Percentiles rank a stretch among this genome's conserved stretches.
These are phyloP conservation scores for Apotomis turbidana DNA, from an alignment of 2,888 invertebrate species.

Conservation along the genomic window DNA sequence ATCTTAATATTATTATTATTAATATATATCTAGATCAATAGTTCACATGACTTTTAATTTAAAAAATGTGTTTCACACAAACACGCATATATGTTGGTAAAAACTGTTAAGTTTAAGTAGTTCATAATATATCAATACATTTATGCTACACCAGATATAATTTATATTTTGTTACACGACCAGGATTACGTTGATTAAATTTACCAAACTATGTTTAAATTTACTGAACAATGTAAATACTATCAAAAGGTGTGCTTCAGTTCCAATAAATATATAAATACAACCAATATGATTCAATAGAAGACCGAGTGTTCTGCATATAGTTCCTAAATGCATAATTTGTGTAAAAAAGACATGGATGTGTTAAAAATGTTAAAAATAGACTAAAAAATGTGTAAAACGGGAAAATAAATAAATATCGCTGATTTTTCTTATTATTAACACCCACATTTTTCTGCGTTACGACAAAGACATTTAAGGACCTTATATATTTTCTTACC, in stretches of 20 bases:
- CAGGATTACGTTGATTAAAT: background rate
- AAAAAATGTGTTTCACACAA: slow-evolving; percentile 21
- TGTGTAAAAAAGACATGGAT: background rate
- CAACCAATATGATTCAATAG: background rate
- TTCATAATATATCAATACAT: slow-evolving; percentile 14
- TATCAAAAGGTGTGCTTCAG: slow-evolving; percentile 26
- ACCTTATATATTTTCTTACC: background rate
- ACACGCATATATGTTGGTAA: slow-evolving; percentile 15
- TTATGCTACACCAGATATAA: slow-evolving; percentile 8
- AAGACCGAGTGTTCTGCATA: background rate
- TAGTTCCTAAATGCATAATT: background rate
- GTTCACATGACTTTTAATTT: slow-evolving; percentile 24
- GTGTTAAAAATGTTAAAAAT: background rate
- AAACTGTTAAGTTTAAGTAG: slow-evolving; percentile 3
- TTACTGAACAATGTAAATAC: slow-evolving; percentile 21
- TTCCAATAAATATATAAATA: slow-evolving; percentile 17
- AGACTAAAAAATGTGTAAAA: background rate
- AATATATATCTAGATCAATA: slow-evolving; percentile 15
- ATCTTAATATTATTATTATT: slow-evolving; percentile 13
- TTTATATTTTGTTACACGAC: background rate
- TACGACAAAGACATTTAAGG: slow-evolving; percentile 21
- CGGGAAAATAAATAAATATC: background rate
- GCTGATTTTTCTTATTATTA: background rate
- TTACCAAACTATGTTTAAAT: background rate
- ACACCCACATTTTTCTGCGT: slow-evolving; percentile 7